Percentiles rank a stretch among this genome's conserved stretches.
phyloP scores from a whole-genome alignment of 2,888 invertebrate species.

The Orgyia antiqua region DNA sequence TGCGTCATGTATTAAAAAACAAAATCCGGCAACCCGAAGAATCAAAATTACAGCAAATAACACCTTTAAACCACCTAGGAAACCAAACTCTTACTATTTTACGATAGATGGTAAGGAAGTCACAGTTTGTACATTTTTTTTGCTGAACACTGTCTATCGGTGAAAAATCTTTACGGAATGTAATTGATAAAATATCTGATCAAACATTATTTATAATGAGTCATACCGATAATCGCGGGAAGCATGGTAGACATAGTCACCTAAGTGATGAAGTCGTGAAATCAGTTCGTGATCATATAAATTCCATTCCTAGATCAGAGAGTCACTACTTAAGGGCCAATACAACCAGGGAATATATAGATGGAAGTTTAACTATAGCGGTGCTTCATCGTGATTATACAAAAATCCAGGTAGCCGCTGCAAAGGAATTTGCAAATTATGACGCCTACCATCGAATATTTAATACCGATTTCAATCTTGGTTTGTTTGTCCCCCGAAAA shows the following conservation, averaged over 20 bases:
- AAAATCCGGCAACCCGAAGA: no score
- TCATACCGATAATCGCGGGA: constrained; percentile 19
- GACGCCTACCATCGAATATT: constrained; percentile 15
- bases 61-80: constrained; percentile 14
- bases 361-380: constrained; percentile 21
- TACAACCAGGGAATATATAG: constrained; percentile 20
- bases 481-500: constrained; percentile 4
- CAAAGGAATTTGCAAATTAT: constrained; percentile 15
- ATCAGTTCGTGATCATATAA: constrained; percentile 16
- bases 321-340: no score
- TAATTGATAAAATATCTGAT: constrained; percentile 15
- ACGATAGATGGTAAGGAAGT: constrained; percentile 13
- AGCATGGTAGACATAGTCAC: constrained; percentile 15
- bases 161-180: constrained; percentile 19
- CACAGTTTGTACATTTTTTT: constrained; percentile 19
- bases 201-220: constrained; percentile 7
- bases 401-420: constrained; percentile 7
- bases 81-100: constrained; percentile 21
- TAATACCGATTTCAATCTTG: constrained; percentile 5
- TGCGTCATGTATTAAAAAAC: no score
- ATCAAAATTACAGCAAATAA: no score
- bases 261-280: constrained; percentile 7
- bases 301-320: no score
- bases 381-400: constrained; percentile 21
- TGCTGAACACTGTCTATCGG: constrained; percentile 21